A percentile compares a stretch with the other conserved stretches of the same genome.
These are phyloP conservation scores for Danaus plexippus DNA, from an alignment of 1,140 invertebrate species.

Conservation along the genomic window DNA sequence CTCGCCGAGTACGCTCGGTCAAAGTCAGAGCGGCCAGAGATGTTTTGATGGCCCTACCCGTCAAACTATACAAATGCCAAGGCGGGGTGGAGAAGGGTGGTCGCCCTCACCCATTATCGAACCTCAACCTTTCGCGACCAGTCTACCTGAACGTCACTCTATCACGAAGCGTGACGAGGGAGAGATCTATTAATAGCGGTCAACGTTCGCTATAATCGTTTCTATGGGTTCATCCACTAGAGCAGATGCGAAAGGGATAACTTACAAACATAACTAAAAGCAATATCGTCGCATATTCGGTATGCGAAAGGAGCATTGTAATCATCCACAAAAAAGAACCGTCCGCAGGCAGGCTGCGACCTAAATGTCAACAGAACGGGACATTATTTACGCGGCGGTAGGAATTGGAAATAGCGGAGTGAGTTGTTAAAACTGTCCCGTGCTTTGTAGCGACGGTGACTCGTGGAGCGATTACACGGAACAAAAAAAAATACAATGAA, in stretches of 20 bases:
- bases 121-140: slow-evolving; percentile 12
- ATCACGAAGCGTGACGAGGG: neutral
- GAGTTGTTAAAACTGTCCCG: slow-evolving; percentile 39
- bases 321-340: slow-evolving; percentile 3
- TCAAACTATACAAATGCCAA: slow-evolving; percentile 9
- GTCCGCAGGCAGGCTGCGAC: slow-evolving; percentile 6
- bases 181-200: slow-evolving; percentile 2
- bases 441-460: slow-evolving; percentile 35
- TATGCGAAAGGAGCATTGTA: slow-evolving; percentile 7
- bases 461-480: slow-evolving; percentile 40
- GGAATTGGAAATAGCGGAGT: slow-evolving; percentile 32
- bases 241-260: neutral
- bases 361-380: slow-evolving; percentile 23
- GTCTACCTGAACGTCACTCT: neutral
- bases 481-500: slow-evolving; percentile 31
- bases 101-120: slow-evolving; percentile 5
- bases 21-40: slow-evolving; percentile 30
- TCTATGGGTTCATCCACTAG: neutral
- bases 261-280: slow-evolving; percentile 1
- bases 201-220: neutral
- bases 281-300: slow-evolving; percentile 2
- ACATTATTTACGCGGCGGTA: slow-evolving; percentile 23
- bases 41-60: slow-evolving; percentile 15
- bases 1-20: slow-evolving; percentile 26
- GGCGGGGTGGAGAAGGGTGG: slow-evolving; percentile 4